These are phyloP conservation scores for Microplitis deprimator DNA, from an alignment of 2,888 invertebrate species.

Conservation along the genomic window DNA sequence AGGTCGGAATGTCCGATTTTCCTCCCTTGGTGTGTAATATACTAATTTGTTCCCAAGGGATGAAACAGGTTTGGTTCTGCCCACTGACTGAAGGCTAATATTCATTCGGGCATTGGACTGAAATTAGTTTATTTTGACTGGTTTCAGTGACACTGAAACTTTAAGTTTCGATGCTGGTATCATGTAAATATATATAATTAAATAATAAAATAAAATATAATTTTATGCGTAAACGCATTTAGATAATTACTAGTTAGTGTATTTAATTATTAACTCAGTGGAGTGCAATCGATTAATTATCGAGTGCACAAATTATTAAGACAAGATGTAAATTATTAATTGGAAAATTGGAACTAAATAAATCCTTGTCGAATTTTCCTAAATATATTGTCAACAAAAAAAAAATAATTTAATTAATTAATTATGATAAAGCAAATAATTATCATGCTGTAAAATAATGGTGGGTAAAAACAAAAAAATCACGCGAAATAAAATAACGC, in stretches of 20 bases:
- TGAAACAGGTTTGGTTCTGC: no score
- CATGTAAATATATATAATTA: no score
- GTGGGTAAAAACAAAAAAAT: not conserved
- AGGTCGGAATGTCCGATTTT: no score
- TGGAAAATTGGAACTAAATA: not conserved
- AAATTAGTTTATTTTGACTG: no score
- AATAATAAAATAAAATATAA: not conserved
- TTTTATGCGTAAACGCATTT: not conserved
- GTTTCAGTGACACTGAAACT: no score
- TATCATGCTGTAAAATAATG: not conserved
- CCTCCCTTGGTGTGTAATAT: no score
- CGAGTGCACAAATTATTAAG: not conserved
- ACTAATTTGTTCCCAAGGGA: no score
- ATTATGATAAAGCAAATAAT: conserved; percentile 5
- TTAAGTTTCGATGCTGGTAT: no score
- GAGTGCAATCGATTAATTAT: not conserved
- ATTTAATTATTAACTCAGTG: not conserved
- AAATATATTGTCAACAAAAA: conserved; percentile 12
- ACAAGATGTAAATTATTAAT: not conserved
- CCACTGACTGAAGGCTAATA: no score
- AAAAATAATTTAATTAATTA: conserved; percentile 23
- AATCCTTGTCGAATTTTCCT: not conserved
- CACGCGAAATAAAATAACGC: conserved; percentile 40
- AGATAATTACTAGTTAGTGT: not conserved
- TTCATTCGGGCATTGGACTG: no score